Evolutionary conservation across 2,113 vertebrate species (phyloP).

Genomic region (Perca schrenkii): DNA sequence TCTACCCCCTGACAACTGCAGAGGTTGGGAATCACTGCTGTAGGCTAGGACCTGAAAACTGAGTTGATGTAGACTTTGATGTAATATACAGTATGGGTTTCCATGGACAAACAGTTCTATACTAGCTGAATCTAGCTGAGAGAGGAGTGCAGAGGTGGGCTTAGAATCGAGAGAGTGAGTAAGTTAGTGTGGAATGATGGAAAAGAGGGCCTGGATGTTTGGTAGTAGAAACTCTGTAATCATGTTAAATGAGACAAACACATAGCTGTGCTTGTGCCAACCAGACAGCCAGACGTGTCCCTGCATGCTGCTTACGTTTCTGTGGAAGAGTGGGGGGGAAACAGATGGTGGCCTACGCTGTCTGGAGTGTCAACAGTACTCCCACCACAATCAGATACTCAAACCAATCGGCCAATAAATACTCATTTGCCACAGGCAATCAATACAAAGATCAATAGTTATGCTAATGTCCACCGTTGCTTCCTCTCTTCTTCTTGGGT

Average conservation of each 20-base stretch:
- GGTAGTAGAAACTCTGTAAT: conserved; percentile 62
- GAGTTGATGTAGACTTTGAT: background rate
- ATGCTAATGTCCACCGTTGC: background rate
- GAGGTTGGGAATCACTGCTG: too few relatives aligned
- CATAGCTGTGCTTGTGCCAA: conserved; percentile 40
- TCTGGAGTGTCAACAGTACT: conserved; percentile 26
- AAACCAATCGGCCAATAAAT: conserved; percentile 37
- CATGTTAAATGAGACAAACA: conserved; percentile 57
- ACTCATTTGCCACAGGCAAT: conserved; percentile 46
- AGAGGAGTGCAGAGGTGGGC: background rate
- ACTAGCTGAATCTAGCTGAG: fast-evolving
- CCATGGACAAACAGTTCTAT: background rate
- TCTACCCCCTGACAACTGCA: too few relatives aligned
- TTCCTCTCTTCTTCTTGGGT: background rate
- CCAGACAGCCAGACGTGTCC: conserved; percentile 58
- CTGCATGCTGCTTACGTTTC: conserved; percentile 38
- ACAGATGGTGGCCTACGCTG: conserved; percentile 43
- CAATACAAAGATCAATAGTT: conserved; percentile 61
- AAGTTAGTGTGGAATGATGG: conserved; percentile 56
- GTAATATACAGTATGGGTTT: background rate
- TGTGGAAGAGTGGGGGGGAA: background rate
- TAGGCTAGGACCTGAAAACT: background rate
- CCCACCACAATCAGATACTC: background rate
- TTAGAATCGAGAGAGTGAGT: conserved; percentile 48
- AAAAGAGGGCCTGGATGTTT: conserved; percentile 18